These are phyloP conservation scores for Ditylenchus weischeri DNA, from an alignment of 2,888 invertebrate genomes.

Conservation along the genomic window DNA sequence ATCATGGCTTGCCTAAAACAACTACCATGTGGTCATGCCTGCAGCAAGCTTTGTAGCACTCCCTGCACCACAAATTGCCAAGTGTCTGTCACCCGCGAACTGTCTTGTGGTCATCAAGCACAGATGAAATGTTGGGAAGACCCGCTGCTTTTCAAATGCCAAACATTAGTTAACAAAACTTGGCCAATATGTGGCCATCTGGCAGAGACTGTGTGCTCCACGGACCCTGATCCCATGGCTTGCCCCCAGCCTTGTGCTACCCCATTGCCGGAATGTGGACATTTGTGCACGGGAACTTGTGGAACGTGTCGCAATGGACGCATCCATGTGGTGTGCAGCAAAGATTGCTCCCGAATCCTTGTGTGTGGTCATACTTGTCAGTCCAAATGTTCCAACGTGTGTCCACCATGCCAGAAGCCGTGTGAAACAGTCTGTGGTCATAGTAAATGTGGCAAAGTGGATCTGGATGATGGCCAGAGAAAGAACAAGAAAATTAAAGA, in stretches of 20 bases:
- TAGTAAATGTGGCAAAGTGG: constrained; percentile 60
- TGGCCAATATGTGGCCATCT: not conserved
- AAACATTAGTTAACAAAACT: not conserved
- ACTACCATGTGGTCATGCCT: not conserved
- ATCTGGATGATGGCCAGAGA: not conserved
- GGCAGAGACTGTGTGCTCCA: not conserved
- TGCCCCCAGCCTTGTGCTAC: constrained; percentile 1
- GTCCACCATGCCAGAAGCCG: constrained; percentile 60
- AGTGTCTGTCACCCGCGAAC: not conserved
- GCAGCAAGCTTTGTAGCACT: not conserved
- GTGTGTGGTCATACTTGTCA: constrained; percentile 67
- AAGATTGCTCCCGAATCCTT: constrained; percentile 65
- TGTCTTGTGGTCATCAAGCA: not conserved
- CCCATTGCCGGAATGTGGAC: constrained; percentile 2
- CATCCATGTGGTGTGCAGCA: constrained; percentile 66
- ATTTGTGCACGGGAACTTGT: not conserved
- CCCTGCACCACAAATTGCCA: not conserved
- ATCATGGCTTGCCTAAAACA: too few relatives aligned
- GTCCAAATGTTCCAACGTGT: constrained; percentile 49
- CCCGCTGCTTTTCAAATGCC: not conserved
- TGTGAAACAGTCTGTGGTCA: constrained; percentile 64
- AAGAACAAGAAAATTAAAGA: constrained; percentile 10
- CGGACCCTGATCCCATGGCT: not conserved
- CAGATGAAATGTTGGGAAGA: constrained; percentile 2
- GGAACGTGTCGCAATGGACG: constrained; percentile 59